Evolutionary conservation across 2,888 invertebrate genomes (phyloP).

Genomic region (Tenthredo mesomela): DNA sequence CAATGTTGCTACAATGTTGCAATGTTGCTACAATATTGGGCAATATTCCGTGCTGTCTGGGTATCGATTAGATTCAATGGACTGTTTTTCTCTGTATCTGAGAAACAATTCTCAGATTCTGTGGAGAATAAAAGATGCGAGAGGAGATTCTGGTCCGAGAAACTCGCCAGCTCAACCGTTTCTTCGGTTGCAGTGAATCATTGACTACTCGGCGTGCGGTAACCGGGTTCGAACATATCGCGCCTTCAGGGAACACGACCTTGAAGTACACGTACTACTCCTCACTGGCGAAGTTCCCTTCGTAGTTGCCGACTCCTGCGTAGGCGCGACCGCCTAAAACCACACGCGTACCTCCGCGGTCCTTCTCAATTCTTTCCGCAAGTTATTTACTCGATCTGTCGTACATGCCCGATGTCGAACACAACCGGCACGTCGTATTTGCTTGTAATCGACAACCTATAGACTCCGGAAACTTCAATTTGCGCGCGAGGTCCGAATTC

Average conservation of each 20-base stretch:
- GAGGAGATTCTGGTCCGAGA: slow-evolving; percentile 1
- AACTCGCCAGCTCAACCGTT: neutral
- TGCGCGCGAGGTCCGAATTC: neutral
- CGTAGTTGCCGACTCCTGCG: slow-evolving; percentile 32
- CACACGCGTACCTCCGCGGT: neutral
- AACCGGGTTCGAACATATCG: slow-evolving; percentile 41
- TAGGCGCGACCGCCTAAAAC: slow-evolving; percentile 43
- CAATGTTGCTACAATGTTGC: too few relatives aligned
- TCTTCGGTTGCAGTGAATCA: slow-evolving; percentile 37
- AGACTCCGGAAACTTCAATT: slow-evolving; percentile 8
- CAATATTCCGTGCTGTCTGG: too few relatives aligned
- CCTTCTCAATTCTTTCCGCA: slow-evolving; percentile 36
- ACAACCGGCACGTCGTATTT: slow-evolving; percentile 41
- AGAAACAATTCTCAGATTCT: neutral
- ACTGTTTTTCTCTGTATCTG: neutral
- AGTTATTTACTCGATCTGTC: slow-evolving; percentile 45
- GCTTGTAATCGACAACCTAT: slow-evolving; percentile 45
- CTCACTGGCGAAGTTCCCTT: slow-evolving; percentile 24
- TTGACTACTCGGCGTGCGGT: slow-evolving; percentile 37
- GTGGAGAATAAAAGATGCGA: neutral
- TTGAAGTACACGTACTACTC: slow-evolving; percentile 43
- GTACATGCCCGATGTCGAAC: slow-evolving; percentile 34
- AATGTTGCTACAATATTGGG: too few relatives aligned
- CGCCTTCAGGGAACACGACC: slow-evolving; percentile 48
- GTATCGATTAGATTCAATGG: neutral